phyloP scores from a whole-genome alignment of 2,797 vertebrate species.

The Clamator glandarius region DNA sequence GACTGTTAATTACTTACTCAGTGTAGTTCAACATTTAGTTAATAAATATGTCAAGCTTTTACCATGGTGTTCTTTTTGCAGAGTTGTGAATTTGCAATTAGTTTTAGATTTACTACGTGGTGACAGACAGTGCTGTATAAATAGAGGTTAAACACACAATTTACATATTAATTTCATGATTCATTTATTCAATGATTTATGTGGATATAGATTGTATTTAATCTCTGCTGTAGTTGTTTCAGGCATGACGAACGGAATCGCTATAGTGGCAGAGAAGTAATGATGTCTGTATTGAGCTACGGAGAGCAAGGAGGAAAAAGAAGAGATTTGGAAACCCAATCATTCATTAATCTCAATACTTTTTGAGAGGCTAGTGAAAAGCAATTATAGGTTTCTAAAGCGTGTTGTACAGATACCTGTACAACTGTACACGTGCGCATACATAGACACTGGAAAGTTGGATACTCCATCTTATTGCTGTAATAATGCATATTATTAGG shows the following conservation, averaged over 20 bases:
- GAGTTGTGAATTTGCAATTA: conserved; percentile 90
- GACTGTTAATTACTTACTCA: conserved; percentile 88
- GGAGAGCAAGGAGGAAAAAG: conserved; percentile 37
- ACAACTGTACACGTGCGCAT: background rate
- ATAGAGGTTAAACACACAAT: conserved; percentile 95
- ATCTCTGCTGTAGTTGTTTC: conserved; percentile 83
- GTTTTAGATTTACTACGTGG: conserved; percentile 90
- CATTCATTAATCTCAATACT: conserved; percentile 66
- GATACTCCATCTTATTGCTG: background rate
- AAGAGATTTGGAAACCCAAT: conserved; percentile 50
- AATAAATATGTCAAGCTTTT: conserved; percentile 92
- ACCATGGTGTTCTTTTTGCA: conserved; percentile 82
- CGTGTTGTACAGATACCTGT: background rate
- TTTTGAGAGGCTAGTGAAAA: conserved; percentile 40
- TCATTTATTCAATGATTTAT: conserved; percentile 94
- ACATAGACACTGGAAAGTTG: background rate
- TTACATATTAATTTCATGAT: conserved; percentile 97
- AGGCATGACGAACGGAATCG: conserved; percentile 83
- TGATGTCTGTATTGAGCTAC: conserved; percentile 74
- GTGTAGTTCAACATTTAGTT: conserved; percentile 89
- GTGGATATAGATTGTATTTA: conserved; percentile 90
- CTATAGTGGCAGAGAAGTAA: conserved; percentile 69
- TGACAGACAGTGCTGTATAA: conserved; percentile 91
- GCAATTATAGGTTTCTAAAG: conserved; percentile 42
- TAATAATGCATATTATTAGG: background rate